These are phyloP conservation scores for Xylocampa areola DNA, from an alignment of 2,888 invertebrate genomes.

Conservation along the genomic window DNA sequence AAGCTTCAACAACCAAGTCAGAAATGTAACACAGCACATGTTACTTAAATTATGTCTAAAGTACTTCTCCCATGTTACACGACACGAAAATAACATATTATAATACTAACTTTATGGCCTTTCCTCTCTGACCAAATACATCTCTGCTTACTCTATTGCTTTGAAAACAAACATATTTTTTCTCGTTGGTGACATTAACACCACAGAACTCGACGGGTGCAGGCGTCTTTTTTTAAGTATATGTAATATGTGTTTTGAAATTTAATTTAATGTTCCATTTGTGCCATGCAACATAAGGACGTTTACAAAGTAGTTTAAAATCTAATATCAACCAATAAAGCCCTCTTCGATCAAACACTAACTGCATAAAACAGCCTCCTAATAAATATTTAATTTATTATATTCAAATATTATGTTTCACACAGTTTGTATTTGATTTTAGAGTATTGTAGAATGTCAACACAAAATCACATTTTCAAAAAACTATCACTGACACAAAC, in stretches of 20 bases:
- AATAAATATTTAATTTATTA: constrained; percentile 22
- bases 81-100: constrained; percentile 4
- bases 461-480: constrained; percentile 35
- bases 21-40: constrained; percentile 57
- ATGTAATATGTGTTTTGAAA: neutral
- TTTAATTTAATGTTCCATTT: constrained; percentile 1
- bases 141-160: too few species aligned
- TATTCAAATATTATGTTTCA: constrained; percentile 28
- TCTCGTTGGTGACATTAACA: too few species aligned
- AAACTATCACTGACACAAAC: constrained; percentile 44
- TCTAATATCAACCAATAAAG: constrained; percentile 45
- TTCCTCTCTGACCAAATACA: too few species aligned
- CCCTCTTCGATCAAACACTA: constrained; percentile 39
- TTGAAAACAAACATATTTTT: too few species aligned
- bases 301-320: constrained; percentile 49
- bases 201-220: too few species aligned
- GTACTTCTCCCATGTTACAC: constrained; percentile 18
- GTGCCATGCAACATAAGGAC: constrained; percentile 18
- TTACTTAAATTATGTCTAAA: constrained; percentile 50
- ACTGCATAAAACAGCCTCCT: constrained; percentile 48
- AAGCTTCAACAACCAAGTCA: constrained; percentile 76
- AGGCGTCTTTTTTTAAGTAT: too few species aligned
- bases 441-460: constrained; percentile 35
- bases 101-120: too few species aligned
- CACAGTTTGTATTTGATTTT: constrained; percentile 29